Evolutionary conservation across 1,140 invertebrate species (phyloP).

Genomic region (Magallana ariakensis): DNA sequence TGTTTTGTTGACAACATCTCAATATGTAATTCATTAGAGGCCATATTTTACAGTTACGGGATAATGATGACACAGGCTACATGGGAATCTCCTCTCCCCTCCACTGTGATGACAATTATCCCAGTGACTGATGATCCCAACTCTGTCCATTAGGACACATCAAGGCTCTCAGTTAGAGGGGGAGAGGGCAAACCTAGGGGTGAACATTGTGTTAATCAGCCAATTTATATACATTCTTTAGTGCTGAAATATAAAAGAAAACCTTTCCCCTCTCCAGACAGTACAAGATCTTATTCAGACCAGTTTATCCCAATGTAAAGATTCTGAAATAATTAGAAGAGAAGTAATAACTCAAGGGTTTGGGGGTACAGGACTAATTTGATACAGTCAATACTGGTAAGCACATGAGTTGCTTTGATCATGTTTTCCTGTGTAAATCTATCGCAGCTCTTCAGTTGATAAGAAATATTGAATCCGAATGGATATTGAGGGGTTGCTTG

Average conservation of each 20-base stretch:
- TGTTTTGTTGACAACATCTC: constrained; percentile 12
- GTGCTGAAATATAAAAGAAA: constrained; percentile 6
- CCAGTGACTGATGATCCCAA: neutral
- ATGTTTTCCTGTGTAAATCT: neutral
- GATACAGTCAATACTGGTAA: neutral
- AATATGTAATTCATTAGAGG: constrained; percentile 8
- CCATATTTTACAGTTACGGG: neutral
- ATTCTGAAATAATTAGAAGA: neutral
- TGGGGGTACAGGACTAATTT: neutral
- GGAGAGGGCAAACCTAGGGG: neutral
- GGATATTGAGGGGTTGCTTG: neutral
- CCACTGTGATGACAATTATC: neutral
- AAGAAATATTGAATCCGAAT: constrained; percentile 3
- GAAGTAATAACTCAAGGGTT: neutral
- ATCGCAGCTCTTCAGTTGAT: neutral
- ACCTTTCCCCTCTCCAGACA: neutral
- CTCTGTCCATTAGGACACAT: constrained; percentile 11
- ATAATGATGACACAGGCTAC: constrained; percentile 20
- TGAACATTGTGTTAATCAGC: constrained; percentile 17
- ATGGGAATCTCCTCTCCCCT: neutral
- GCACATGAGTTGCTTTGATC: constrained; percentile 14
- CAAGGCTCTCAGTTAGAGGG: neutral
- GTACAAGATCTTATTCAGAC: neutral
- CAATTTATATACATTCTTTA: constrained; percentile 24
- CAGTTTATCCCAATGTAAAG: neutral